phyloP scores from a whole-genome alignment of 2,113 vertebrate genomes.

The Reinhardtius hippoglossoides region DNA sequence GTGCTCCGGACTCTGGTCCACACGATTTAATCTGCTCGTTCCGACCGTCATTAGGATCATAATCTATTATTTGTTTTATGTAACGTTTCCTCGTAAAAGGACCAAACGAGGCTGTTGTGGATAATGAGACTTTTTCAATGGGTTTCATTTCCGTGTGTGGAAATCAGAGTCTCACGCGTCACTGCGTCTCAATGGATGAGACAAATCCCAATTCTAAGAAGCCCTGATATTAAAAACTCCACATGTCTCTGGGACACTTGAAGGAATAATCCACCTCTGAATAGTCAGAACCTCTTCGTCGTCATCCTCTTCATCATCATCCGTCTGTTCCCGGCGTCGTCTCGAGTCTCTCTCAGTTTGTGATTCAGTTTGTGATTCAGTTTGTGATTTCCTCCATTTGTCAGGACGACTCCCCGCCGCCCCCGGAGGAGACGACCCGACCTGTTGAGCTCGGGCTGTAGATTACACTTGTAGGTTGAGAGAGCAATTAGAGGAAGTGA shows the following conservation, averaged over 20 bases:
- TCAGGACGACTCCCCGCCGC: slow-evolving; percentile 1
- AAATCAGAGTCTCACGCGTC: background rate
- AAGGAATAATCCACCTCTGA: slow-evolving; percentile 26
- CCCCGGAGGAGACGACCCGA: slow-evolving; percentile 2
- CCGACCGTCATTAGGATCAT: slow-evolving; percentile 51
- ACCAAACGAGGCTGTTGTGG: background rate
- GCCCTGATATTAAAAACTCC: slow-evolving; percentile 11
- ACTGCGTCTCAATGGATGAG: slow-evolving; percentile 9
- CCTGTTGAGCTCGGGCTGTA: slow-evolving; percentile 22
- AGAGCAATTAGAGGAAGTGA: slow-evolving; percentile 38
- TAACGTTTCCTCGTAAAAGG: background rate
- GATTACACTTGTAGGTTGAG: slow-evolving; percentile 4
- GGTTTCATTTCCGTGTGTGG: background rate
- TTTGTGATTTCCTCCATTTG: background rate
- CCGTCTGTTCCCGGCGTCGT: background rate
- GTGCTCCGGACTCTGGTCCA: background rate
- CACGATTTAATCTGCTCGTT: background rate
- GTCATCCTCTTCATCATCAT: background rate
- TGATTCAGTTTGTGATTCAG: background rate
- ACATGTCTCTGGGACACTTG: background rate
- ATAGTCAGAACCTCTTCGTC: background rate
- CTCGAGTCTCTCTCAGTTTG: background rate
- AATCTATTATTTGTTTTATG: slow-evolving; percentile 15
- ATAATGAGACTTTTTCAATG: background rate
- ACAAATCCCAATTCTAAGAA: slow-evolving; percentile 8